These are phyloP conservation scores for Drosophila repleta DNA, from an alignment of 1,140 invertebrate species.

Conservation along the genomic window DNA sequence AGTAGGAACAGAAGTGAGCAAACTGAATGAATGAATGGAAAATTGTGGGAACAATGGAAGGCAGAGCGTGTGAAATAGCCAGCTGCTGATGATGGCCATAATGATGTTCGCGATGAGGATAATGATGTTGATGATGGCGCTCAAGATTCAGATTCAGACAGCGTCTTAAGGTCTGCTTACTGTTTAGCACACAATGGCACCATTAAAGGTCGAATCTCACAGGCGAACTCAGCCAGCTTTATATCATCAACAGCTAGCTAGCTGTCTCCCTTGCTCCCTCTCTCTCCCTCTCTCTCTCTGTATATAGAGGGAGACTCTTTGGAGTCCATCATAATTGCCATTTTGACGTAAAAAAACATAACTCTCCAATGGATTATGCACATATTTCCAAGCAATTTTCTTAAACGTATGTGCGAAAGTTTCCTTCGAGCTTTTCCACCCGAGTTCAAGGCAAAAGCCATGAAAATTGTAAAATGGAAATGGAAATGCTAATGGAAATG, in stretches of 20 bases:
- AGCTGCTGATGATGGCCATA: conserved; percentile 33
- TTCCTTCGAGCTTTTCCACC: background rate
- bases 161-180: conserved; percentile 32
- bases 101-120: conserved; percentile 10
- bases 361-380: conserved; percentile 45
- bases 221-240: conserved; percentile 41
- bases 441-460: conserved; percentile 58
- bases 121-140: conserved; percentile 26
- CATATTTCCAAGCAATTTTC: conserved; percentile 52
- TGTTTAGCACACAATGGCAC: conserved; percentile 80
- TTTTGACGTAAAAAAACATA: conserved; percentile 59
- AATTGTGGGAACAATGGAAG: conserved; percentile 78
- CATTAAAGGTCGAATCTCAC: conserved; percentile 69
- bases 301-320: background rate
- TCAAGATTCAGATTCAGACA: conserved; percentile 35
- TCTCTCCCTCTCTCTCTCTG: too few species aligned
- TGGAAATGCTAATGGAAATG: conserved; percentile 14
- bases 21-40: conserved; percentile 75
- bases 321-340: conserved; percentile 49
- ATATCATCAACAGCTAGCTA: conserved; percentile 22
- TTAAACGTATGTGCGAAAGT: conserved; percentile 60
- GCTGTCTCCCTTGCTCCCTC: too few species aligned
- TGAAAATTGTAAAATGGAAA: conserved; percentile 16
- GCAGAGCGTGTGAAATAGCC: conserved; percentile 70
- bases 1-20: conserved; percentile 78